phyloP scores from a whole-genome alignment of 2,888 invertebrate species.

The Peribatodes rhomboidaria region DNA sequence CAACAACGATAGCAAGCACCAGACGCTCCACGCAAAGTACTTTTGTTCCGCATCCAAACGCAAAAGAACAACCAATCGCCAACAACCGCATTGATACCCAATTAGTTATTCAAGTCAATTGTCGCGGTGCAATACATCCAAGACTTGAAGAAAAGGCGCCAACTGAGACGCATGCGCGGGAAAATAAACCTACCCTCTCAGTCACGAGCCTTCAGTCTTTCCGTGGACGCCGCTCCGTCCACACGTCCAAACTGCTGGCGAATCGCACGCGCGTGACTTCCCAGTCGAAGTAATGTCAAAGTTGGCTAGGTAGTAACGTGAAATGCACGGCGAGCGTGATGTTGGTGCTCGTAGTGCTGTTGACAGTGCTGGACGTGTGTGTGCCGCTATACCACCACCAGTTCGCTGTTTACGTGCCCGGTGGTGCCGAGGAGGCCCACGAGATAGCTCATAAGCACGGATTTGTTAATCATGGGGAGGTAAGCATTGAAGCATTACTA shows the following conservation, averaged over 20 bases:
- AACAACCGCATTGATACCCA: slow-evolving; percentile 54
- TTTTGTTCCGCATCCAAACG: slow-evolving; percentile 12
- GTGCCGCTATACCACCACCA: slow-evolving; percentile 81
- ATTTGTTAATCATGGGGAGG: slow-evolving; percentile 83
- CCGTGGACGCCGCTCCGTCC: slow-evolving; percentile 57
- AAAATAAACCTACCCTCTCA: slow-evolving; percentile 36
- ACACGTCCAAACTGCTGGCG: slow-evolving; percentile 54
- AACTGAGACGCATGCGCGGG: slow-evolving; percentile 58
- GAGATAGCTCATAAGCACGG: slow-evolving; percentile 80
- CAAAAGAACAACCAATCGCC: slow-evolving; percentile 44
- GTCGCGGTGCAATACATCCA: slow-evolving; percentile 76
- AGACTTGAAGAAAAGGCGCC: slow-evolving; percentile 83
- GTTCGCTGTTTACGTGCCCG: slow-evolving; percentile 92
- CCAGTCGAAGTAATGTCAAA: slow-evolving; percentile 44
- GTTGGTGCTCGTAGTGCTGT: slow-evolving; percentile 75
- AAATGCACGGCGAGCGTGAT: slow-evolving; percentile 79
- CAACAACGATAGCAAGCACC: slow-evolving; percentile 14
- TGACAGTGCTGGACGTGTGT: slow-evolving; percentile 79
- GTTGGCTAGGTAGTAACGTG: slow-evolving; percentile 69
- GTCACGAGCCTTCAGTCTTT: slow-evolving; percentile 63
- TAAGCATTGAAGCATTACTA: slow-evolving; percentile 54
- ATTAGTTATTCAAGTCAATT: slow-evolving; percentile 82
- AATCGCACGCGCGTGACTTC: slow-evolving; percentile 22
- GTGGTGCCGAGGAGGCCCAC: slow-evolving; percentile 69
- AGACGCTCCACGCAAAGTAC: slow-evolving; percentile 16